These are phyloP conservation scores for Dicyema japonicum DNA, from an alignment of 1,140 invertebrate genomes.

Conservation along the genomic window DNA sequence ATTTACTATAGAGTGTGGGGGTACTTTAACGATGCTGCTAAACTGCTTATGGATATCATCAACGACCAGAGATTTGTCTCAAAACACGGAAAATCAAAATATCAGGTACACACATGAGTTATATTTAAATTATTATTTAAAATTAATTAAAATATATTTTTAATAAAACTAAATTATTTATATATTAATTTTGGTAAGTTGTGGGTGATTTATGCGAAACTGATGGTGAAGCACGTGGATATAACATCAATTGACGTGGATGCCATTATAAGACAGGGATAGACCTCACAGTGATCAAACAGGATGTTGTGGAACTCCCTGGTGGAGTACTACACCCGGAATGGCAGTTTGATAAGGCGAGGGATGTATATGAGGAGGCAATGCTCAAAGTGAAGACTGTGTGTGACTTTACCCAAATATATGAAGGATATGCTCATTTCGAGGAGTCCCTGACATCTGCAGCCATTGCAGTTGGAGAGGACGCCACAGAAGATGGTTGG, in stretches of 20 bases:
- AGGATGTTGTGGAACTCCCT: slow-evolving; percentile 88
- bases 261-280: slow-evolving; percentile 73
- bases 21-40: slow-evolving; percentile 68
- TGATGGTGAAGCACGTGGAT: slow-evolving; percentile 78
- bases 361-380: slow-evolving; percentile 95
- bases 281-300: slow-evolving; percentile 78
- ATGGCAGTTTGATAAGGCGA: slow-evolving; percentile 65
- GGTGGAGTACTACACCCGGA: slow-evolving; percentile 83
- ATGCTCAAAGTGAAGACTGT: slow-evolving; percentile 73
- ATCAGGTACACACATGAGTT: too few species aligned
- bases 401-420: slow-evolving; percentile 84
- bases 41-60: slow-evolving; percentile 50
- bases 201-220: slow-evolving; percentile 74
- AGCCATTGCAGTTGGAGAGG: slow-evolving; percentile 40
- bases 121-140: too few species aligned
- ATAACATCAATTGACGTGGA: slow-evolving; percentile 73
- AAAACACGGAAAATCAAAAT: slow-evolving; percentile 89
- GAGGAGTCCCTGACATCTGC: slow-evolving; percentile 65
- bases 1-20: too few species aligned
- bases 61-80: slow-evolving; percentile 85
- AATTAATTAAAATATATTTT: too few species aligned
- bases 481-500: too few species aligned
- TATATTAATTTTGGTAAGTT: slow-evolving; percentile 76
- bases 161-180: too few species aligned
- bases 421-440: slow-evolving; percentile 94